Evolutionary conservation across 2,113 vertebrate species (phyloP).

Genomic region (Chaetops frenatus): DNA sequence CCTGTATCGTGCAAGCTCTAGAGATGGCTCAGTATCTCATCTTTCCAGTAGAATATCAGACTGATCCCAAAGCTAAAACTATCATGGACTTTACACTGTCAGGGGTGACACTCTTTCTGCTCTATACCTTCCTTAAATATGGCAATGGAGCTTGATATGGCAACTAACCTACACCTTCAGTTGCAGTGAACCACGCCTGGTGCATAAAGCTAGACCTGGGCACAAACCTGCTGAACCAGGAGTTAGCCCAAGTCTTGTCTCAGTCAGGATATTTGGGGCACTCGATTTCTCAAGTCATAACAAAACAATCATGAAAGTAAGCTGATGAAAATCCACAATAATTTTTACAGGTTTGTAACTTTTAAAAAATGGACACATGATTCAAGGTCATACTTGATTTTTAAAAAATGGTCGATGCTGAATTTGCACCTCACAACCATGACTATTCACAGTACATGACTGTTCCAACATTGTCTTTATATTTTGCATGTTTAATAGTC

Average conservation of each 20-base stretch:
- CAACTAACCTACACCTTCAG: neutral
- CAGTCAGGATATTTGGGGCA: neutral
- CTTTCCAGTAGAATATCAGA: neutral
- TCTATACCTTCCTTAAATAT: neutral
- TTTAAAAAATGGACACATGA: neutral
- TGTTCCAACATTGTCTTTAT: neutral
- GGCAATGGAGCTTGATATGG: neutral
- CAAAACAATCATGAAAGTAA: neutral
- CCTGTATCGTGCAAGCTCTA: neutral
- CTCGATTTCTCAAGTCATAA: neutral
- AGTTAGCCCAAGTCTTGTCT: neutral
- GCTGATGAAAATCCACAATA: neutral
- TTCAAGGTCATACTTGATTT: neutral
- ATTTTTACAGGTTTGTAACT: neutral
- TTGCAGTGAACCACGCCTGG: accelerated
- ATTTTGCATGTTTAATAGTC: neutral
- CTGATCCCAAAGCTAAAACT: neutral
- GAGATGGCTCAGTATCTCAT: neutral
- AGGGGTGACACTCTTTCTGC: neutral
- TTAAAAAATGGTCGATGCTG: neutral
- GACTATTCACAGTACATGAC: neutral
- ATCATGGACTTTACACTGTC: neutral
- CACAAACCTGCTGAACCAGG: neutral
- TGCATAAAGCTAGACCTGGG: neutral
- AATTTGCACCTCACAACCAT: neutral